Evolutionary conservation across 1,140 invertebrate species (phyloP), one percentile per base, ranked within the genome.

Genomic region (Pectinophora gossypiella): DNA sequence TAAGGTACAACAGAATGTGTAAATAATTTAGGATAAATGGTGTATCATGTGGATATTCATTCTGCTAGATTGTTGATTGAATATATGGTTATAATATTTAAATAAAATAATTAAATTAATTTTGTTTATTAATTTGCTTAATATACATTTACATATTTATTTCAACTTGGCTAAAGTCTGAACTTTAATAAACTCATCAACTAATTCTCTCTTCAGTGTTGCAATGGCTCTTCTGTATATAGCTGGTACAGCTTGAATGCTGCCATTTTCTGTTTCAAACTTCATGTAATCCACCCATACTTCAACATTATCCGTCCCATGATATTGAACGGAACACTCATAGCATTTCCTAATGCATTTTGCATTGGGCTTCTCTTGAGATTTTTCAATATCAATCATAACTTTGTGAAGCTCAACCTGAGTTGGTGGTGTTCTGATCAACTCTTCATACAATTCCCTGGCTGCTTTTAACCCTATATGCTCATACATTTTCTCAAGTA

Each of bases 11-110:
- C 82, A 56, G 65, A 75, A 68, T 66, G 59, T 85, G 79, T 85
- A 85, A 82, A 86, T 86, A 84, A 76, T 74, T 70, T 81, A 82
- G 73, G 73, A 78, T 83, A 77, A 86, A 83, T 73, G 77, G 66
- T 81, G 76, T 80, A 76, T 68, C 67, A 73, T 76, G 76, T 76
- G 76, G 67, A 75, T 74, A 72, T 68, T 77, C 55, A 46, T 82
- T 83, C 75, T 82, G 72, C 73, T 85, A 78, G 69, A 74, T 76
- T 82, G 72, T 79, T 76, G 66, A 77, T 58, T 59, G 64, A n/a
- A 66, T 62, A 40, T 40, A 40, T 40, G 63, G 72, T 79, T 72
- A 70, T 78, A 72, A 76, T 70, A 76, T 75, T 72, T 66, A 72
- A 77, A 73, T 75, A 80, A 79, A 80, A 75, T 75, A 76, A 78